Base-by-base conservation (phyloP, 2,888 invertebrate genomes). In the Drosophila affinis region DNA sequence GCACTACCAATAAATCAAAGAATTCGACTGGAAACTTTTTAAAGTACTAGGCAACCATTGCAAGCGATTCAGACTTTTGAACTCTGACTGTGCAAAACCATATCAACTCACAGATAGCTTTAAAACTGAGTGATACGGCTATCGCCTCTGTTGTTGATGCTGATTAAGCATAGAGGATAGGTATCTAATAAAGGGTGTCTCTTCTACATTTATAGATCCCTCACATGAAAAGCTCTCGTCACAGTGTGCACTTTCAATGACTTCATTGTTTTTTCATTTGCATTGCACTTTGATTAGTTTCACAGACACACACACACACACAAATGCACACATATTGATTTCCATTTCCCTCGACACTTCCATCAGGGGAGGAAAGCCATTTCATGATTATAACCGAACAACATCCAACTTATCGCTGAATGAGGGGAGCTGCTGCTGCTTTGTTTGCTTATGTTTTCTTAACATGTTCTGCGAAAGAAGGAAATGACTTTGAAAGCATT, bases 401-500 rank as follows among this genome's bases (percentile, higher is more conserved):
- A 44, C 53, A 69, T 57, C 58, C 46, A 46, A 68, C 68, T 65
- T 65, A 54, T 64, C 64, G 64, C 64, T 49, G 14, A 39, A 39
- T 39, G 67, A 24, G 32, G 18, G 17, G 24, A 14, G 39, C 21
- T 14, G 14, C 39, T 63, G 63, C 34, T 52, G 51, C 68, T 68
- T 69, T 69, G 68, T 69, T 62, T 62, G 72, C 51, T 62, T 72
- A 62, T 72, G 62, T 59, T 63, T 72, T 72, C 75, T 56, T 67
- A 61, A 69, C 70, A 53, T 62, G 75, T 81, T 81, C 86, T 67
- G 69, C 74, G 78, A 76, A 87, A 73, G 74, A 79, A 72, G 80
- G 88, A 83, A 83, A 82, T 82, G 80, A 78, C 71, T 69, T 77
- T 69, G 65, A 72, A 71, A 71, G 67, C 74, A 72, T 72, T 76